Percentiles rank a stretch among this genome's conserved stretches.
Conservation (phyloP, 2,113 vertebrate species). For the Cavia porcellus region DNA sequence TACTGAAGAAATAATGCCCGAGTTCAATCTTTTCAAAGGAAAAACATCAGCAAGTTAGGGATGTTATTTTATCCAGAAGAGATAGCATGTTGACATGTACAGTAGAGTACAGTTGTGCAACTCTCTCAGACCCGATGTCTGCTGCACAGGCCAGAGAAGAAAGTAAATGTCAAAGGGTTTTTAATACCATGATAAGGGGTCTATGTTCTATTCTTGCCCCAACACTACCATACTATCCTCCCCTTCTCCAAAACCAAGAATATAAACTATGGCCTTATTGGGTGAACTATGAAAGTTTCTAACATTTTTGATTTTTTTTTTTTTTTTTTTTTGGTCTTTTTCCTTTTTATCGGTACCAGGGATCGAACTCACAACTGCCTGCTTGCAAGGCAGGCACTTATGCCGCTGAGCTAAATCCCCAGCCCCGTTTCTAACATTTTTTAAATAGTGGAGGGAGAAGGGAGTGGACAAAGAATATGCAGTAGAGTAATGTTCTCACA, state of each 20-base stretch:
- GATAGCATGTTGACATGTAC: not conserved
- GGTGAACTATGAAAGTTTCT: slow-evolving; percentile 1
- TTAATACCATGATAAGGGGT: not conserved
- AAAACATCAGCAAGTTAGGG: slow-evolving; percentile 5
- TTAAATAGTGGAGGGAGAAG: not conserved
- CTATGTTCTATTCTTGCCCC: not conserved
- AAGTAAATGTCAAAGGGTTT: slow-evolving; percentile 14
- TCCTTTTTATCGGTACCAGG: too few species aligned
- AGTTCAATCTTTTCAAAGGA: slow-evolving; percentile 30
- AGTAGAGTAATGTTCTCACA: not conserved
- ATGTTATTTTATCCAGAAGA: slow-evolving; percentile 5
- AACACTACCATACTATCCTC: not conserved
- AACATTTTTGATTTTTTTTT: too few species aligned
- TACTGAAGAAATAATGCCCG: slow-evolving; percentile 30
- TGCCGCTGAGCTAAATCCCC: too few species aligned
- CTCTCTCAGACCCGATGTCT: not conserved
- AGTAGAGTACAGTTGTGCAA: not conserved
- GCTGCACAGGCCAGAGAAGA: not conserved
- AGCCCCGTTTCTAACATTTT: not conserved
- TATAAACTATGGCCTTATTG: slow-evolving; percentile 41
- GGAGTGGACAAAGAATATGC: not conserved
- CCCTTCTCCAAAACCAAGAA: not conserved
- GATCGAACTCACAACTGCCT: too few species aligned
- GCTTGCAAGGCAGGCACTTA: too few species aligned
- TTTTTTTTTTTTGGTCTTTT: too few species aligned